phyloP scores from a whole-genome alignment of 2,113 vertebrate species.

The Labeo catla region DNA sequence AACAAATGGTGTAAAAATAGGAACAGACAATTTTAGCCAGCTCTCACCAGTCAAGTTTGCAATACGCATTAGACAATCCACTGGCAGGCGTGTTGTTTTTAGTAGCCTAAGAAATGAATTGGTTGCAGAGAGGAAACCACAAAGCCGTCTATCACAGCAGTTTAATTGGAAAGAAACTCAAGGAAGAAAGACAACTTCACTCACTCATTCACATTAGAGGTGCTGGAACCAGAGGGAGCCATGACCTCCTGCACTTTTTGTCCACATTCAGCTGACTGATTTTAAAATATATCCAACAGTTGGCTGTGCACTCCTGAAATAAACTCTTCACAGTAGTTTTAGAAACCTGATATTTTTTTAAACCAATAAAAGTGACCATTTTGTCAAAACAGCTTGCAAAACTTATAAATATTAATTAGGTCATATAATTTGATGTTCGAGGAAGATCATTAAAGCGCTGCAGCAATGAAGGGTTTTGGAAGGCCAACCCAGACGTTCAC shows the following conservation, averaged over 20 bases:
- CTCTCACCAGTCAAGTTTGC: not conserved
- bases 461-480: not conserved
- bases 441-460: not conserved
- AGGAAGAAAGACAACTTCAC: slow-evolving; percentile 24
- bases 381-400: not conserved
- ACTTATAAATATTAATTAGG: too few relatives aligned
- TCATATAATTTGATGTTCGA: not conserved
- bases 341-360: not conserved
- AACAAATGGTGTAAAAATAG: not conserved
- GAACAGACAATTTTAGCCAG: not conserved
- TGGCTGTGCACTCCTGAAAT: not conserved
- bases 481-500: not conserved
- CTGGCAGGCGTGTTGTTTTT: not conserved
- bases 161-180: slow-evolving; percentile 8
- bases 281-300: not conserved
- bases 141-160: slow-evolving; percentile 18
- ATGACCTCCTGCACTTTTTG: not conserved
- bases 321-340: not conserved
- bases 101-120: not conserved
- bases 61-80: not conserved
- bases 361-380: not conserved
- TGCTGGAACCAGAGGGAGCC: too few relatives aligned
- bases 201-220: slow-evolving; percentile 7
- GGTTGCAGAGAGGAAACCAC: not conserved
- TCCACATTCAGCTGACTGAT: not conserved